These are phyloP conservation scores for Synergus laeviventris DNA, from an alignment of 2,888 invertebrate species.

Conservation along the genomic window DNA sequence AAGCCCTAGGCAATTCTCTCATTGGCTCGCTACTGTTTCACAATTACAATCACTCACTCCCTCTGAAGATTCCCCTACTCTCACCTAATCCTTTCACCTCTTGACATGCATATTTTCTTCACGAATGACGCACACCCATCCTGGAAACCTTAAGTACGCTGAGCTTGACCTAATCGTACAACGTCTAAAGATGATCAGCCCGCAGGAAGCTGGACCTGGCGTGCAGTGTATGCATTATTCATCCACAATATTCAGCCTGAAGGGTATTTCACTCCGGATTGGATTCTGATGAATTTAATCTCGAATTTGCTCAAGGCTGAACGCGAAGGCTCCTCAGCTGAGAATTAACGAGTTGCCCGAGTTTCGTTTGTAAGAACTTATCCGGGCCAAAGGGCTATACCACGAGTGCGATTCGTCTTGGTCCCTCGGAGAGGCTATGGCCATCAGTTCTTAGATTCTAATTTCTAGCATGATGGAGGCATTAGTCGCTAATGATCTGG, in stretches of 20 bases:
- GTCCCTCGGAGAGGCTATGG: slow-evolving; percentile 9
- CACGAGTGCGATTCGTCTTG: neutral
- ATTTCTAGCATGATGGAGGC: slow-evolving; percentile 36
- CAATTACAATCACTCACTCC: slow-evolving; percentile 67
- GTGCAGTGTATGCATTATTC: slow-evolving; percentile 71
- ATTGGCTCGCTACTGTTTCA: slow-evolving; percentile 63
- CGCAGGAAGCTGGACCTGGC: slow-evolving; percentile 56
- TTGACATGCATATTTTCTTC: slow-evolving; percentile 29
- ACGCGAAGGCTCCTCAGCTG: slow-evolving; percentile 54
- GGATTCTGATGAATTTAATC: slow-evolving; percentile 76
- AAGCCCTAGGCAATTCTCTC: slow-evolving; percentile 42
- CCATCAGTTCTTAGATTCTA: slow-evolving; percentile 28
- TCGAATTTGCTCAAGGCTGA: slow-evolving; percentile 68
- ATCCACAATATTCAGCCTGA: slow-evolving; percentile 64
- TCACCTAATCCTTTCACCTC: slow-evolving; percentile 45
- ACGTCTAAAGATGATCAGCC: slow-evolving; percentile 61
- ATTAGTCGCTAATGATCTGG: slow-evolving; percentile 36
- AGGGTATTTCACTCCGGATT: slow-evolving; percentile 68
- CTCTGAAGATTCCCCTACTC: slow-evolving; percentile 47
- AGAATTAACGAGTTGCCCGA: slow-evolving; percentile 69
- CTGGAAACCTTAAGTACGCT: slow-evolving; percentile 43
- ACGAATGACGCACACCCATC: slow-evolving; percentile 20
- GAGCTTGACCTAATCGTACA: slow-evolving; percentile 61
- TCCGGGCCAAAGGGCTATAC: neutral
- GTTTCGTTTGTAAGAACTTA: slow-evolving; percentile 12